Percentiles rank a stretch among this genome's conserved stretches.
Conservation (phyloP, 2,888 invertebrate species). For the Caenorhabditis zanzibari region DNA sequence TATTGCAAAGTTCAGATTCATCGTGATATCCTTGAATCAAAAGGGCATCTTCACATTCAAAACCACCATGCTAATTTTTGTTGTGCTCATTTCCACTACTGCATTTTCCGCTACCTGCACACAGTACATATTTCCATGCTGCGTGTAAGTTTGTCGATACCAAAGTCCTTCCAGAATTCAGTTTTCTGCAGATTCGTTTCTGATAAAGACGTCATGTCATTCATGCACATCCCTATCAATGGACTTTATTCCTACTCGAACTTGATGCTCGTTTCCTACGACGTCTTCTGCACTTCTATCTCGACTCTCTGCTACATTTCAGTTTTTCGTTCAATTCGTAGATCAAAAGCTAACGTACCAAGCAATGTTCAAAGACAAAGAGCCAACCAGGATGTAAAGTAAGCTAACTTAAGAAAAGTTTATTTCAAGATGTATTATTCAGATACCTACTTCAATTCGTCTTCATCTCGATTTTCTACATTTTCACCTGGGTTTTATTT, state of each 20-base stretch:
- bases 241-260: constrained; percentile 33
- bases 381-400: constrained; percentile 34
- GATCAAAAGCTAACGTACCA: neutral
- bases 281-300: constrained; percentile 21
- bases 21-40: constrained; percentile 17
- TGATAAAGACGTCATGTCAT: constrained; percentile 29
- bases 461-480: constrained; percentile 65
- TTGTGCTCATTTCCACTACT: constrained; percentile 13
- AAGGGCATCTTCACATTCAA: constrained; percentile 31
- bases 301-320: constrained; percentile 31
- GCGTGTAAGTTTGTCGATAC: constrained; percentile 1
- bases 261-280: constrained; percentile 19
- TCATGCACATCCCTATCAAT: neutral
- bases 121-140: constrained; percentile 40
- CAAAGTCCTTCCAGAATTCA: neutral
- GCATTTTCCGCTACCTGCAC: constrained; percentile 2
- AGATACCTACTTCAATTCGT: constrained; percentile 67
- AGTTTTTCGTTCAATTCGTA: constrained; percentile 16
- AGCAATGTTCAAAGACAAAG: constrained; percentile 5
- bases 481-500: constrained; percentile 65
- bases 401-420: neutral
- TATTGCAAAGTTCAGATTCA: neutral
- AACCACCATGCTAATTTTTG: constrained; percentile 11
- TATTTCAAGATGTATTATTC: constrained; percentile 9
- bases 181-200: constrained; percentile 27